Base-by-base conservation (phyloP, 2,113 vertebrate species). In the Ameiurus melas region DNA sequence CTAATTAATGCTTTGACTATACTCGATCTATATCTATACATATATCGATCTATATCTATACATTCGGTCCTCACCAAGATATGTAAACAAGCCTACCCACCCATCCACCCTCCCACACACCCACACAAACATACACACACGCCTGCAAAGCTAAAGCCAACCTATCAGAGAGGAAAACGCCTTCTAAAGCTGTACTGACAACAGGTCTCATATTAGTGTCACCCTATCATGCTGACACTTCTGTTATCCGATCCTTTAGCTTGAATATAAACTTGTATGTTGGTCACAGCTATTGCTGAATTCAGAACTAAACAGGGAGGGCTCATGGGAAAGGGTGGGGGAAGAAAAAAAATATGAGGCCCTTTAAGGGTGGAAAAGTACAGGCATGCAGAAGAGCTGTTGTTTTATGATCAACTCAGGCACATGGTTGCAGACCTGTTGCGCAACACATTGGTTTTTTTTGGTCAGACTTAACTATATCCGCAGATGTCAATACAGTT, bases 361-460 rank as follows among this genome's bases (percentile, higher is more conserved):
- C 53, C 70, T 82, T 86, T 30, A 85, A 88, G 58, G 92, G 91
- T 94, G 94, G 94, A 95, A 95, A 94, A 94, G 92, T 95, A 94
- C 94, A 92, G 90, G 89, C 6, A 84, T 86, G 88, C 60, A 58
- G 77, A 62, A 36, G 90, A 87, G 39, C 87, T 91, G 82, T 88
- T 81, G 87, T 88, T 84, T 84, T 36, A 33, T 85, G 86, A 84
- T 22, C 30, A 13, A 58, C 57, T 60, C 57, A 58, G n/a, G 57
- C 22, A 13, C 20, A 55, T 22, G 86, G 87, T n/a, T 30, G 73
- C 81, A 58, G 36, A 30, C n/a, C 51, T 33, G 9, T 93, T 90
- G 91, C 73, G 73, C 25, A 90, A 90, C 86, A 77, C 90, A 10
- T 51, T 51, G 9, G 1, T 19, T 51, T 55, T 79, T 39, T 75